Evolutionary conservation across 2,888 invertebrate species (phyloP).

Genomic region (Lasioglossum oenotherae): DNA sequence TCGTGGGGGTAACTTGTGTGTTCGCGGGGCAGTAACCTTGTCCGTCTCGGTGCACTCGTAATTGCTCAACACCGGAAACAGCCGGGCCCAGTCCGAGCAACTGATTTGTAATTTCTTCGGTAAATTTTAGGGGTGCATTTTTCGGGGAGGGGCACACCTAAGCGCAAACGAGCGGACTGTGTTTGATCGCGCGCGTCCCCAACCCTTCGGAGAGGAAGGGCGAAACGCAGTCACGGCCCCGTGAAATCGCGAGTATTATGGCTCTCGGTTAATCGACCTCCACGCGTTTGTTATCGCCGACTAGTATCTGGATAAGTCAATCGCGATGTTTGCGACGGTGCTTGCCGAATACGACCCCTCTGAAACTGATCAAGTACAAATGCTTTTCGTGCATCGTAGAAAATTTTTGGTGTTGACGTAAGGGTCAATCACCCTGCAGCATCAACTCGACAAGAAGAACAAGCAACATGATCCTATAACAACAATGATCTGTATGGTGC

Average conservation of each 20-base stretch:
- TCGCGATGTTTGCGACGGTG: not conserved
- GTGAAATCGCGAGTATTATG: not conserved
- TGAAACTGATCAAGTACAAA: not conserved
- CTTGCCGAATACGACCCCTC: not conserved
- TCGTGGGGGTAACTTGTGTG: slow-evolving; percentile 22
- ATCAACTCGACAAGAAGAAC: not conserved
- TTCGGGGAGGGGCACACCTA: not conserved
- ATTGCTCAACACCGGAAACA: not conserved
- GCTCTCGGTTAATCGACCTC: not conserved
- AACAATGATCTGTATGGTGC: not conserved
- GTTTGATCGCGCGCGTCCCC: not conserved
- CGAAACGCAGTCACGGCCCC: not conserved
- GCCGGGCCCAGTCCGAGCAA: not conserved
- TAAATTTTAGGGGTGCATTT: not conserved
- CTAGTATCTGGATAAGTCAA: not conserved
- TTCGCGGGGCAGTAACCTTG: slow-evolving; percentile 58
- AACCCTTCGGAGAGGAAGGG: not conserved
- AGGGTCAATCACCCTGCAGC: not conserved
- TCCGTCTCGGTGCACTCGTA: slow-evolving; percentile 7
- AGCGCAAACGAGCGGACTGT: not conserved
- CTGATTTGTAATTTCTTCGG: slow-evolving; percentile 11
- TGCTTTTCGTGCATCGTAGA: not conserved
- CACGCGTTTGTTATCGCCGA: not conserved
- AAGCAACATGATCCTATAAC: not conserved
- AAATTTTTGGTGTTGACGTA: not conserved